Percentiles rank a stretch among this genome's conserved stretches.
Evolutionary conservation across 2,113 vertebrate species (phyloP).

Genomic region (Ariopsis seemanni): DNA sequence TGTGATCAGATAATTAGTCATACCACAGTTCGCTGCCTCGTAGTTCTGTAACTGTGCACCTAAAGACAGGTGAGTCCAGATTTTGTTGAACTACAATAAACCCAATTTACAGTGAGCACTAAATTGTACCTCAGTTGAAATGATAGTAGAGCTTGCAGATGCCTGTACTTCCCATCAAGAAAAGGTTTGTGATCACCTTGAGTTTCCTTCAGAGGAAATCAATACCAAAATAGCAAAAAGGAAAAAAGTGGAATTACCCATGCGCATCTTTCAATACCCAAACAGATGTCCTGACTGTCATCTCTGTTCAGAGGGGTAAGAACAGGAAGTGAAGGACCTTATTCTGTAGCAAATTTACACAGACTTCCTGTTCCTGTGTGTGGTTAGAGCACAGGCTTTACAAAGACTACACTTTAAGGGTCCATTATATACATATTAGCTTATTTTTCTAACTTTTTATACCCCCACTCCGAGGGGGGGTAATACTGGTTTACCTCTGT

Average conservation of each 20-base stretch:
- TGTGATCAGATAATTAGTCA: background rate
- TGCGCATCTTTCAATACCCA: constrained; percentile 49
- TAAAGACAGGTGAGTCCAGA: background rate
- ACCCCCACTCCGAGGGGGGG: no score
- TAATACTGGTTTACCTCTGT: no score
- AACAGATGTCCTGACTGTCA: constrained; percentile 42
- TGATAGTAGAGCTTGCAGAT: background rate
- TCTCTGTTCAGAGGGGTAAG: constrained; percentile 44
- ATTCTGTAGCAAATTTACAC: constrained; percentile 66
- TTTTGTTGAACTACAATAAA: background rate
- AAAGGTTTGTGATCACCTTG: constrained; percentile 5
- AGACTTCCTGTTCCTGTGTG: constrained; percentile 69
- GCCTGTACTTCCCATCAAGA: background rate
- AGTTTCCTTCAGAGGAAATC: constrained; percentile 15
- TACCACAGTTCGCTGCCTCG: background rate
- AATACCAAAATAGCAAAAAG: background rate
- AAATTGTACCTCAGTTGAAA: constrained; percentile 13
- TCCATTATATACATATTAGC: background rate
- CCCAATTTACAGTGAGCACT: background rate
- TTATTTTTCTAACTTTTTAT: background rate
- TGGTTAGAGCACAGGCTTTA: background rate
- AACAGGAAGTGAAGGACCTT: constrained; percentile 61
- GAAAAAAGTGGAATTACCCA: constrained; percentile 3
- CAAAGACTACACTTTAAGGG: background rate
- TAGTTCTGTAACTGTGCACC: background rate